These are phyloP conservation scores for Parambassis ranga DNA, from an alignment of 2,797 vertebrate genomes.

Conservation along the genomic window DNA sequence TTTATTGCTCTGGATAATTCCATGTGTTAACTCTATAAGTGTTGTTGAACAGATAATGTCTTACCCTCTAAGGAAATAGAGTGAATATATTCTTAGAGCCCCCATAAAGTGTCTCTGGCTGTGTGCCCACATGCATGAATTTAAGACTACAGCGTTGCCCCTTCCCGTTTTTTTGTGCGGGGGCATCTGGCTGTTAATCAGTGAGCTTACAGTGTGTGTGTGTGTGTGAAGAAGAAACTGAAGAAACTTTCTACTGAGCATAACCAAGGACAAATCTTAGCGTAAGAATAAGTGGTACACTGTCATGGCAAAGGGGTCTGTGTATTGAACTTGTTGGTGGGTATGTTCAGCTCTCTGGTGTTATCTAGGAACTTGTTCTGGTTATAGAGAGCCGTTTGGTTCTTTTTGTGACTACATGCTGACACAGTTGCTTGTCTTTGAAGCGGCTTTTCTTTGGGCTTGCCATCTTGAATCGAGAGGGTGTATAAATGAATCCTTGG, in stretches of 20 bases:
- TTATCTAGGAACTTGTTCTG: too few species aligned
- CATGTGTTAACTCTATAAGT: constrained; percentile 37
- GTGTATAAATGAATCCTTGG: too few species aligned
- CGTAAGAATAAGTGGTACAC: too few species aligned
- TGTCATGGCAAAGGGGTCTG: too few species aligned
- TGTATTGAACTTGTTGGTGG: too few species aligned
- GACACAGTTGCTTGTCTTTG: too few species aligned
- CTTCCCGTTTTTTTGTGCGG: constrained; percentile 27
- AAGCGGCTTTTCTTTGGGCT: too few species aligned
- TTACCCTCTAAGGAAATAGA: constrained; percentile 61
- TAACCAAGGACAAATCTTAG: neutral
- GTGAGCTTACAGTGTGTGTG: neutral
- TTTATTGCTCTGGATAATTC: constrained; percentile 35
- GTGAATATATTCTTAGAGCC: constrained; percentile 65
- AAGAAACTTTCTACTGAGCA: neutral
- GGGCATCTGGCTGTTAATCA: constrained; percentile 4
- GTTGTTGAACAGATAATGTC: constrained; percentile 53
- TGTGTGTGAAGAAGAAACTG: neutral
- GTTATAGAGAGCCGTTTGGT: too few species aligned
- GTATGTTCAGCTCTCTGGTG: too few species aligned
- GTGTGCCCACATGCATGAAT: constrained; percentile 74
- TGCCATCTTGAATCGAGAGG: too few species aligned
- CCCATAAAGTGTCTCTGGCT: constrained; percentile 65
- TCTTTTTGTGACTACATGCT: too few species aligned
- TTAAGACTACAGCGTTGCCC: constrained; percentile 52